Evolutionary conservation across 2,113 vertebrate genomes (phyloP).

Genomic region (Notothenia coriiceps): DNA sequence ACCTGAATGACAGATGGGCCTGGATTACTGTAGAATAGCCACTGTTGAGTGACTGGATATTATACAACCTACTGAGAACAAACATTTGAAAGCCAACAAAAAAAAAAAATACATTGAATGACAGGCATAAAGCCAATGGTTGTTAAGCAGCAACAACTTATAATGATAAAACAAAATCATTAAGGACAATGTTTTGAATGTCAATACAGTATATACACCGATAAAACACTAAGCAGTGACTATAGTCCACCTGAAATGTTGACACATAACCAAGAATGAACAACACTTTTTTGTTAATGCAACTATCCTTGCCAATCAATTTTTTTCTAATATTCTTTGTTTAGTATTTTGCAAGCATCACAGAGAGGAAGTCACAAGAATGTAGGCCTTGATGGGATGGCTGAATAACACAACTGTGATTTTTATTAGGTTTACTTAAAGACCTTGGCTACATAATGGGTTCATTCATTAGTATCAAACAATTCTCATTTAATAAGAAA

Average conservation of each 20-base stretch:
- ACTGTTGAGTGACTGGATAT: neutral
- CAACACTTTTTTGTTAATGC: too few species aligned
- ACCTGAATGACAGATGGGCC: constrained; percentile 11
- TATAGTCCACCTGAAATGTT: too few species aligned
- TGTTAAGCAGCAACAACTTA: neutral
- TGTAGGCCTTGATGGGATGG: neutral
- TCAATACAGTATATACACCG: neutral
- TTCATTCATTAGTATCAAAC: constrained; percentile 29
- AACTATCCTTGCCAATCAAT: neutral
- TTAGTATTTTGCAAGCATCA: neutral
- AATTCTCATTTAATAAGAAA: constrained; percentile 15
- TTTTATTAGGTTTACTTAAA: constrained; percentile 14
- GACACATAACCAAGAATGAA: too few species aligned
- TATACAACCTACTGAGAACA: neutral
- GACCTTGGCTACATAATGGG: constrained; percentile 32
- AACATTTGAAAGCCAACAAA: neutral
- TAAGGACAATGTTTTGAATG: neutral
- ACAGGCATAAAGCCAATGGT: neutral
- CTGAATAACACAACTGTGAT: constrained; percentile 9
- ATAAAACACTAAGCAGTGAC: neutral
- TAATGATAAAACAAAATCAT: neutral
- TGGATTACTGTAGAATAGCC: neutral
- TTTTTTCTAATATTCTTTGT: neutral
- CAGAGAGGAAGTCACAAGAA: neutral
- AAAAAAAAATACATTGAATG: neutral